phyloP scores from a whole-genome alignment of 2,888 invertebrate genomes.

The Lacanobia oleracea region DNA sequence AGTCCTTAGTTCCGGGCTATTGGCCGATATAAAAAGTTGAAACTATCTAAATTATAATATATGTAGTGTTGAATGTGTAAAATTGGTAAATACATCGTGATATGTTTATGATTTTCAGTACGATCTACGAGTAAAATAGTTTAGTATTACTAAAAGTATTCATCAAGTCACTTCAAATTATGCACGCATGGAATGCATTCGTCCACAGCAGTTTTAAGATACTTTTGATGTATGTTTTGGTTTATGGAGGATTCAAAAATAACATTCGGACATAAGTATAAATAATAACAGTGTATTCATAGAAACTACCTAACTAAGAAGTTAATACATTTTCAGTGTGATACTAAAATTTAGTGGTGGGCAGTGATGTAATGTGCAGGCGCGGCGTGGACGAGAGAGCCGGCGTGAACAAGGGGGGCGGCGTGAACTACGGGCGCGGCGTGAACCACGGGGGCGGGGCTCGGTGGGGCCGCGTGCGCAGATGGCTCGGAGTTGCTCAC shows the following conservation, averaged over 20 bases:
- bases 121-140: neutral
- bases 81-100: neutral
- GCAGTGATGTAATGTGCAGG: slow-evolving; percentile 74
- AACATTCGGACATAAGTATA: slow-evolving; percentile 46
- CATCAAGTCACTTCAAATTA: too few relatives aligned
- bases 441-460: slow-evolving; percentile 68
- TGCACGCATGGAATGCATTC: neutral
- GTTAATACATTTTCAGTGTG: slow-evolving; percentile 61
- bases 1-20: neutral
- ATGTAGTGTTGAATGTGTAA: neutral
- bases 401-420: slow-evolving; percentile 60
- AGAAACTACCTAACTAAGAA: slow-evolving; percentile 62
- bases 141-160: neutral
- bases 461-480: slow-evolving; percentile 76
- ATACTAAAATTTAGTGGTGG: slow-evolving; percentile 75
- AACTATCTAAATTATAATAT: neutral
- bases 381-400: slow-evolving; percentile 64
- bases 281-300: slow-evolving; percentile 77
- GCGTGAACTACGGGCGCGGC: slow-evolving; percentile 68
- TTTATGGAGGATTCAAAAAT: neutral
- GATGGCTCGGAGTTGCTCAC: slow-evolving; percentile 85
- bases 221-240: neutral
- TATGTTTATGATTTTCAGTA: slow-evolving; percentile 5
- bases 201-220: neutral
- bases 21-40: neutral